phyloP scores from a whole-genome alignment of 2,888 invertebrate species.

The Idaea aversata region DNA sequence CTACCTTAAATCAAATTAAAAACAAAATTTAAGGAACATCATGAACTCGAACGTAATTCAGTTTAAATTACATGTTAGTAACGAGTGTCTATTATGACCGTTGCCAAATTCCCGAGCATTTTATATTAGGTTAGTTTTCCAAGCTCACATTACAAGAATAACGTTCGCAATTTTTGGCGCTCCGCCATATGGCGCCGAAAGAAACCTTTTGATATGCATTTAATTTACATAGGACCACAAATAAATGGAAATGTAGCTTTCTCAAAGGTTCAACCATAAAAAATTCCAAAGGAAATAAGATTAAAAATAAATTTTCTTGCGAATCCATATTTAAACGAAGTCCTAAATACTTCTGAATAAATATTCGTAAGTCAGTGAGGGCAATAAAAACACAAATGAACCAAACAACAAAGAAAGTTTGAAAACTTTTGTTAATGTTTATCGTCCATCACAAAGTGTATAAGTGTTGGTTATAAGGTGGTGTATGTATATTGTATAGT shows the following conservation, averaged over 20 bases:
- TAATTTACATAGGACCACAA: slow-evolving; percentile 7
- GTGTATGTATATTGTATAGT: neutral
- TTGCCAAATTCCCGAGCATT: neutral
- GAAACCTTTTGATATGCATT: slow-evolving; percentile 8
- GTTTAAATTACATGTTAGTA: neutral
- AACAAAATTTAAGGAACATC: neutral
- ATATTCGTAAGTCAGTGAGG: neutral
- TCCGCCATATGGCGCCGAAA: slow-evolving; percentile 3
- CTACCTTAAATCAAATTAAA: neutral
- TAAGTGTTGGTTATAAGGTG: neutral
- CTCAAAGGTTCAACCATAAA: slow-evolving; percentile 5
- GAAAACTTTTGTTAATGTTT: neutral
- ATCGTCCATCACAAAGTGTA: neutral
- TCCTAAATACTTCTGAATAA: neutral
- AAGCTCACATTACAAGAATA: neutral
- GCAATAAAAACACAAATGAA: slow-evolving; percentile 1
- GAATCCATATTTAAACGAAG: neutral
- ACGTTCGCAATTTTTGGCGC: slow-evolving; percentile 4
- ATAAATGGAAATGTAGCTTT: slow-evolving; percentile 8
- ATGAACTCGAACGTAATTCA: neutral
- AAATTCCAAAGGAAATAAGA: slow-evolving; percentile 1
- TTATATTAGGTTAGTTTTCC: neutral
- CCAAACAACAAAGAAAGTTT: neutral
- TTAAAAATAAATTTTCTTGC: neutral
- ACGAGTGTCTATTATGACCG: neutral